These are phyloP conservation scores for Procambarus virginalis DNA, from an alignment of 1,140 invertebrate genomes.

Conservation along the genomic window DNA sequence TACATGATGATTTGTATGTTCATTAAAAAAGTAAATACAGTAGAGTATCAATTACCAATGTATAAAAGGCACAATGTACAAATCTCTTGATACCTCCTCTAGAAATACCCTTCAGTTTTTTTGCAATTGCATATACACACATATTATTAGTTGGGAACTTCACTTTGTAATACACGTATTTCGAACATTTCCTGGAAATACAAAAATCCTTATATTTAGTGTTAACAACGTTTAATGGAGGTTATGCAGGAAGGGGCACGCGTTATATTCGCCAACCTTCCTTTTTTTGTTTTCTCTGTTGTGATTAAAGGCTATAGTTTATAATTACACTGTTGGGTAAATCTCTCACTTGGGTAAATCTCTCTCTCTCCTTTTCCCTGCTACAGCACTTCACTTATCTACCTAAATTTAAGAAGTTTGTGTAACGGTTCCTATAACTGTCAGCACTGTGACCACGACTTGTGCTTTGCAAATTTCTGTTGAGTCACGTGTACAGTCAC, in stretches of 20 bases:
- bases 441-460: no score
- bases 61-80: slow-evolving; percentile 5
- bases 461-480: no score
- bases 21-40: not conserved
- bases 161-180: not conserved
- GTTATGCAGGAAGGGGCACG: not conserved
- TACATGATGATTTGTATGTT: not conserved
- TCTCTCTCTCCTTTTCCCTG: not conserved
- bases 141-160: not conserved
- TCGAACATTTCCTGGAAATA: not conserved
- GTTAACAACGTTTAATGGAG: not conserved
- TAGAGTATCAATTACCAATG: not conserved
- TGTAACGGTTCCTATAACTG: no score
- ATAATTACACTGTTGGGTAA: slow-evolving; percentile 3
- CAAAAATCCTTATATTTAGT: not conserved
- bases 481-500: no score
- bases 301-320: not conserved
- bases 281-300: not conserved
- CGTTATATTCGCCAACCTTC: not conserved
- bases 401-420: no score
- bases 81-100: not conserved
- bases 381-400: no score
- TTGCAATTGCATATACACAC: not conserved
- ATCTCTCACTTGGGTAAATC: not conserved
- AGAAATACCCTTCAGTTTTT: not conserved